Conservation (phyloP, 2,113 vertebrate genomes). For the Malurus melanocephalus region DNA sequence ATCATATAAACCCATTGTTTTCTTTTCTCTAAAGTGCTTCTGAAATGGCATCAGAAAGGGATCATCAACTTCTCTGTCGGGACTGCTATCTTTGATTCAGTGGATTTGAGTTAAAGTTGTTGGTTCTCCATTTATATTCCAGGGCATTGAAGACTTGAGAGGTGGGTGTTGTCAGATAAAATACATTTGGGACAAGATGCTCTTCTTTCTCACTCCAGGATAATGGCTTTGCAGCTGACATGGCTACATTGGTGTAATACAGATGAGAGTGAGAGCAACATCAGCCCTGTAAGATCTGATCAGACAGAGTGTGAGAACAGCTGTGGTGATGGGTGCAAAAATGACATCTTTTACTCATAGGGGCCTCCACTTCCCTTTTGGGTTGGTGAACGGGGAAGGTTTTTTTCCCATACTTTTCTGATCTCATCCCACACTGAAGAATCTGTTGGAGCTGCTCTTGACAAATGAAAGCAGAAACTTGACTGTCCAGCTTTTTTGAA, state of each 20-base stretch:
- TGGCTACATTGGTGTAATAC: not conserved
- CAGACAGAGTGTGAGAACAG: not conserved
- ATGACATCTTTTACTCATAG: not conserved
- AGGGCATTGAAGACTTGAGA: not conserved
- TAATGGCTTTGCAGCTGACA: not conserved
- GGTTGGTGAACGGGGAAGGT: not conserved
- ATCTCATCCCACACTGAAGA: not conserved
- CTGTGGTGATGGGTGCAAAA: not conserved
- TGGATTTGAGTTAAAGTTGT: not conserved
- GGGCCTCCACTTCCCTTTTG: not conserved
- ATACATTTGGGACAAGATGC: not conserved
- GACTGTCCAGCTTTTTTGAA: slow-evolving; percentile 12
- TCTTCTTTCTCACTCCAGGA: not conserved
- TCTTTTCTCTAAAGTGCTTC: not conserved
- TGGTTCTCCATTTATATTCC: not conserved
- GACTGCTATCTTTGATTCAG: not conserved
- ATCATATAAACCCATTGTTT: not conserved
- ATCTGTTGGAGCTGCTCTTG: not conserved
- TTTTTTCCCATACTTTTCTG: not conserved
- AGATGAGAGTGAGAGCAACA: not conserved
- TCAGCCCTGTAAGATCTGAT: not conserved
- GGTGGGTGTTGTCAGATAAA: not conserved
- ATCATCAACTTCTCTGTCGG: not conserved
- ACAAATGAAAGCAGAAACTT: not conserved
- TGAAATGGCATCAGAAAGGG: not conserved